Base-by-base conservation (phyloP, 2,113 vertebrate genomes). In the Phycodurus eques region DNA sequence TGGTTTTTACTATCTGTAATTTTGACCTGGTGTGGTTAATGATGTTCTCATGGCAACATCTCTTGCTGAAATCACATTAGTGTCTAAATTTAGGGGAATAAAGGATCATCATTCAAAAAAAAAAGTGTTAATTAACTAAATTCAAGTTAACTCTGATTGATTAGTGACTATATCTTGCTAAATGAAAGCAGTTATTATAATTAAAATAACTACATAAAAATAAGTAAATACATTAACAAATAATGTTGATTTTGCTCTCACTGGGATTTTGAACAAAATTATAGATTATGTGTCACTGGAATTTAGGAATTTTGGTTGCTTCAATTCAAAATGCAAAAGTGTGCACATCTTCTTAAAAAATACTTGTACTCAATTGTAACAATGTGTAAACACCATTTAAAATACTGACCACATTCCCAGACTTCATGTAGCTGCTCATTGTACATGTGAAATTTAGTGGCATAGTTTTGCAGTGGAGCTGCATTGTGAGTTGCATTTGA, bases 401-500 rank as follows among this genome's bases (percentile, higher is more conserved):
- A 10, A 6, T 3, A 22, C 10, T 10, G 54, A 0, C n/a, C n/a
- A 11, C 27, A 31, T 59, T 31, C 19, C 27, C 61, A n/a, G 8
- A 63, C 17, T n/a, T 42, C 7, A 42, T 44, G 10, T 6, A n/a
- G 15, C 6, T 31, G 43, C 27, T 72, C 12, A 19, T 74, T 74
- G 68, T 79, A 68, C 69, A 31, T 60, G 2, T 71, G 31, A 74
- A 77, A 82, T 43, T 65, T 42, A 0, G n/a, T 71, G 54, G 33
- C 60, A 67, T 65, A 57, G 72, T 75, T 67, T 73, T 17, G 51
- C 62, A 31, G 76, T 70, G 66, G 49, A 73, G 70, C 71, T 72
- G 57, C 80, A 77, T 67, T 86, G 90, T 87, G 88, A 84, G 74
- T 79, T 73, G 88, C 90, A 87, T 90, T 49, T 57, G 88, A 91